Percentiles rank a stretch among this genome's conserved stretches.
phyloP scores from a whole-genome alignment of 2,888 invertebrate genomes.

The Lasioglossum lativentre region DNA sequence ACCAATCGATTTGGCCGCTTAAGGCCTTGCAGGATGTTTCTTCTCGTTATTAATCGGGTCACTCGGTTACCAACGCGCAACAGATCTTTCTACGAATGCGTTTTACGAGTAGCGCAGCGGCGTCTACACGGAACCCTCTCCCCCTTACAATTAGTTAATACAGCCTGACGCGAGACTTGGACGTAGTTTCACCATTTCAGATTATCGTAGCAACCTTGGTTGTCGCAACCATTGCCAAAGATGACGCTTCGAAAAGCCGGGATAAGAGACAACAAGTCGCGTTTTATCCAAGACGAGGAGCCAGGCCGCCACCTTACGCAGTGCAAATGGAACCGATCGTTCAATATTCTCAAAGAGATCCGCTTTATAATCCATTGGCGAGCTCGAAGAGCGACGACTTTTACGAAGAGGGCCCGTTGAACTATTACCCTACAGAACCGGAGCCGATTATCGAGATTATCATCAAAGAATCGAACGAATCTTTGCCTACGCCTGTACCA shows the following conservation, averaged over 20 bases:
- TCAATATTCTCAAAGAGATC: conserved; percentile 92
- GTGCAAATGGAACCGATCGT: conserved; percentile 93
- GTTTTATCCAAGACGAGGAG: conserved; percentile 76
- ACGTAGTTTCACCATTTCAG: conserved; percentile 70
- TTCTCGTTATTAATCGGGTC: conserved; percentile 80
- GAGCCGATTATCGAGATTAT: conserved; percentile 97
- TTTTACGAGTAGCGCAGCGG: not conserved
- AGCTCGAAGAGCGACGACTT: conserved; percentile 85
- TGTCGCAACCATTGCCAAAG: conserved; percentile 71
- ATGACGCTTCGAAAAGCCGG: conserved; percentile 75
- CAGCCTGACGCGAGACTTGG: conserved; percentile 3
- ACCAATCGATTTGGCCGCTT: conserved; percentile 77
- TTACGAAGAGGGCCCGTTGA: conserved; percentile 75
- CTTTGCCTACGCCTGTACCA: conserved; percentile 88
- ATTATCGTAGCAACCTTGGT: conserved; percentile 64
- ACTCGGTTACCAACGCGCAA: conserved; percentile 76
- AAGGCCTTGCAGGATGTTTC: conserved; percentile 75
- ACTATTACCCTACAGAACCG: conserved; percentile 87
- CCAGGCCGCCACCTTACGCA: conserved; percentile 89
- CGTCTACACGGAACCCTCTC: not conserved
- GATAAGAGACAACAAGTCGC: conserved; percentile 81
- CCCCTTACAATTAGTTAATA: not conserved
- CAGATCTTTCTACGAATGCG: conserved; percentile 52
- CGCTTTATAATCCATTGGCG: conserved; percentile 88
- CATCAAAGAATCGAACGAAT: conserved; percentile 95